phyloP scores from a whole-genome alignment of 2,797 vertebrate genomes.

The Enteromius radiatus region DNA sequence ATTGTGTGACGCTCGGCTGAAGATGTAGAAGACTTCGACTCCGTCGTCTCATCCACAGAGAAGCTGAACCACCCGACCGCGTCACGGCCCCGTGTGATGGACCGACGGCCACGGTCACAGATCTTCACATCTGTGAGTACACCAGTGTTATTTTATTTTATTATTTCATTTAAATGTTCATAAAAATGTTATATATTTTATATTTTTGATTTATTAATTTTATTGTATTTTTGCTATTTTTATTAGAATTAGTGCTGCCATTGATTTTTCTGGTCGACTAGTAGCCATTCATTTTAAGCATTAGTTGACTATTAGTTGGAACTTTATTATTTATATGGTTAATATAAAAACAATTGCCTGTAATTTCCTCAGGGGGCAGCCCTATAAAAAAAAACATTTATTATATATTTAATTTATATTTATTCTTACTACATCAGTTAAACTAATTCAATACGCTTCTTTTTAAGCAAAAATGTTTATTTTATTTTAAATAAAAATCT shows the following conservation, averaged over 20 bases:
- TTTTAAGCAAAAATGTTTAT: background rate
- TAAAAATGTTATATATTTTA: no score
- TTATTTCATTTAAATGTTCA: background rate
- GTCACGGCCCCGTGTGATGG: slow-evolving; percentile 89
- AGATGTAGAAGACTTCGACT: slow-evolving; percentile 92
- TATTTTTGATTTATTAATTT: background rate
- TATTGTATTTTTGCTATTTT: background rate
- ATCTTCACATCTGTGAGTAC: slow-evolving; percentile 89
- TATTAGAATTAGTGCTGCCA: background rate
- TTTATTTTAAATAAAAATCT: no score
- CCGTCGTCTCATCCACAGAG: slow-evolving; percentile 87
- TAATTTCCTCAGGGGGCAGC: background rate
- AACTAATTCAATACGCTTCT: background rate
- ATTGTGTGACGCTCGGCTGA: slow-evolving; percentile 61
- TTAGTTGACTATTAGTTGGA: background rate
- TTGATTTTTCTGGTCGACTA: background rate
- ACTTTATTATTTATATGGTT: no score
- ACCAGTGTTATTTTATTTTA: background rate
- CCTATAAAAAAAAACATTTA: no score
- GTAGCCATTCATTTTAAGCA: background rate
- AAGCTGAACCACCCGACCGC: slow-evolving; percentile 96
- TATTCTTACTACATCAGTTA: background rate
- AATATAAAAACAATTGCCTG: no score
- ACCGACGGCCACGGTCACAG: slow-evolving; percentile 94
- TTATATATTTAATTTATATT: background rate